These are phyloP conservation scores for Alosa sapidissima DNA, from an alignment of 2,797 vertebrate species.

Conservation along the genomic window DNA sequence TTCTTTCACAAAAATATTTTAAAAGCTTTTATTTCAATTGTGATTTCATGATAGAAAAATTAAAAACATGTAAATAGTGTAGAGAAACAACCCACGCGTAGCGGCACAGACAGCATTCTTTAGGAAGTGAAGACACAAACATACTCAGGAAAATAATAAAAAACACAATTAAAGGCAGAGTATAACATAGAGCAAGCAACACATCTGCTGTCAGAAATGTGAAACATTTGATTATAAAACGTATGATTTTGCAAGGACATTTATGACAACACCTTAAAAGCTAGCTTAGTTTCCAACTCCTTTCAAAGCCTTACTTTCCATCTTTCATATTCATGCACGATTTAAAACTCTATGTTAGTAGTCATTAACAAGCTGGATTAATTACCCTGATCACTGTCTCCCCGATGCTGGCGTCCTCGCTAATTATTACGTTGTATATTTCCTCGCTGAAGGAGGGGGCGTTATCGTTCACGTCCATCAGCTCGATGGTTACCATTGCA, in stretches of 20 bases:
- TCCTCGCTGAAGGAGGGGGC: constrained; percentile 87
- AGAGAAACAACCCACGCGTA: too few species aligned
- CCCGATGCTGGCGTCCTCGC: constrained; percentile 87
- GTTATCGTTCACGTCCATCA: constrained; percentile 96
- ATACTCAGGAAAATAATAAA: not conserved
- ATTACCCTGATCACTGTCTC: constrained; percentile 84
- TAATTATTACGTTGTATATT: constrained; percentile 87
- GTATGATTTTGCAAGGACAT: not conserved
- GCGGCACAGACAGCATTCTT: too few species aligned
- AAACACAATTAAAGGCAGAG: not conserved
- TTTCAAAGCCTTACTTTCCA: not conserved
- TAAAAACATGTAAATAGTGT: not conserved
- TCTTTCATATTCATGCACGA: not conserved
- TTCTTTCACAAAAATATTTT: too few species aligned
- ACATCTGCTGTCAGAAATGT: not conserved
- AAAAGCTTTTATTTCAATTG: too few species aligned
- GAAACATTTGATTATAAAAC: not conserved
- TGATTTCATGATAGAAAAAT: not conserved
- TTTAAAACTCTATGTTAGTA: not conserved
- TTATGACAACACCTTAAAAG: not conserved
- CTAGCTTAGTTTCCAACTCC: not conserved
- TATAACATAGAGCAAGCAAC: not conserved
- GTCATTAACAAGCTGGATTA: not conserved
- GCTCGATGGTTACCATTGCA: constrained; percentile 88
- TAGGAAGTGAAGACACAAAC: not conserved